phyloP scores from a whole-genome alignment of 2,113 vertebrate genomes.

The Andinoacara biseriatus region DNA sequence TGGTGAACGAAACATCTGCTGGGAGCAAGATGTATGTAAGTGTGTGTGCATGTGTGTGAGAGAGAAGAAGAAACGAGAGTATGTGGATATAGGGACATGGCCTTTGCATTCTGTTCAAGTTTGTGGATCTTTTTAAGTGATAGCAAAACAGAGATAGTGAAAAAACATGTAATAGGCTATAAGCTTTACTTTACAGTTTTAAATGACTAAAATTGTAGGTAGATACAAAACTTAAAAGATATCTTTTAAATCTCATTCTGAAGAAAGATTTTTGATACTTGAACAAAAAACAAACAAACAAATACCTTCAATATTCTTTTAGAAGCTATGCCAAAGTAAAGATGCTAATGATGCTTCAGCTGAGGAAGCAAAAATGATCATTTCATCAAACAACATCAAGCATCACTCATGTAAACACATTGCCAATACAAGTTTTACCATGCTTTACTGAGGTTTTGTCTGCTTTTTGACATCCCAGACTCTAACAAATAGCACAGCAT shows the following conservation, averaged over 20 bases:
- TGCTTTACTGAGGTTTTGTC: constrained; percentile 3
- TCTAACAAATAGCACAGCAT: background rate
- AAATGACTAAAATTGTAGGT: background rate
- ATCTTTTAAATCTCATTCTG: background rate
- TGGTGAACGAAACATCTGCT: constrained; percentile 84
- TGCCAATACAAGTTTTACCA: background rate
- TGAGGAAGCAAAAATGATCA: background rate
- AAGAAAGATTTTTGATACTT: background rate
- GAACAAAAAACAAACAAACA: background rate
- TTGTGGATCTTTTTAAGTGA: constrained; percentile 54
- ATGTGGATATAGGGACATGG: constrained; percentile 48
- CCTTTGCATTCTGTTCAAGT: constrained; percentile 57
- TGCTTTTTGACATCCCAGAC: background rate
- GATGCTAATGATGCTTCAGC: background rate
- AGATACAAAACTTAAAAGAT: background rate
- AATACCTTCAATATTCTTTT: background rate
- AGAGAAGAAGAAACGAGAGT: background rate
- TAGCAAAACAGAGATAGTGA: constrained; percentile 26
- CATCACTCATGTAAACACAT: background rate
- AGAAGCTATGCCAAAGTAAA: background rate
- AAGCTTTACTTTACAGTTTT: background rate
- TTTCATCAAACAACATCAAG: background rate
- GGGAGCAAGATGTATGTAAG: constrained; percentile 76
- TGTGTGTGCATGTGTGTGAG: constrained; percentile 45
- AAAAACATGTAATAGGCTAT: background rate